Evolutionary conservation across 2,797 vertebrate species (phyloP).

Genomic region (Chelon labrosus): DNA sequence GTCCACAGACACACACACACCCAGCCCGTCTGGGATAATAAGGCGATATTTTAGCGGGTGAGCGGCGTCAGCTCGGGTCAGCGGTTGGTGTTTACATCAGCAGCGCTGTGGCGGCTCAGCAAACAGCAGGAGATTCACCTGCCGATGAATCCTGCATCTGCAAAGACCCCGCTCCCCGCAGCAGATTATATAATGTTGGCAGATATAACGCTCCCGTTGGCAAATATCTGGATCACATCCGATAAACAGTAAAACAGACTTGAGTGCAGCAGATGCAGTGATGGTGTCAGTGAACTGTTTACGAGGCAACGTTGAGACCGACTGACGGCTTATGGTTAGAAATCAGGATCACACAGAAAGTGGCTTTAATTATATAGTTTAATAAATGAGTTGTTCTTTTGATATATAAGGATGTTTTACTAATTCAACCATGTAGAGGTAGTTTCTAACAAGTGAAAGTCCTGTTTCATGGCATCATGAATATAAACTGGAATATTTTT

Average conservation of each 20-base stretch:
- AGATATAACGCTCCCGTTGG: neutral
- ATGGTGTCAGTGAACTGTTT: neutral
- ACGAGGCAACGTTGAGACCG: neutral
- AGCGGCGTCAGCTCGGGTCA: constrained; percentile 16
- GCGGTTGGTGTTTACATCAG: constrained; percentile 50
- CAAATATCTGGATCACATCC: neutral
- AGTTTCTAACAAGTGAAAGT: too few species aligned
- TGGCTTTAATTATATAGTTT: too few species aligned
- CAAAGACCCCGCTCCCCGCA: neutral
- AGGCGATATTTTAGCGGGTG: constrained; percentile 1
- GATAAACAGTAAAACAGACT: neutral
- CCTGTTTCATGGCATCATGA: too few species aligned
- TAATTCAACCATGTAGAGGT: too few species aligned
- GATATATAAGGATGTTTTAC: too few species aligned
- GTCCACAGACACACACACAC: constrained; percentile 36
- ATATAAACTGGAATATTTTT: too few species aligned
- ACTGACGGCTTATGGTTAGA: too few species aligned
- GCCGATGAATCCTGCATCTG: neutral
- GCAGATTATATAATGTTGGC: neutral
- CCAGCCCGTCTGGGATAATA: constrained; percentile 28
- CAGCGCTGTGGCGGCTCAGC: constrained; percentile 28
- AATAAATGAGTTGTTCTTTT: too few species aligned
- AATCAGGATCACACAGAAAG: too few species aligned
- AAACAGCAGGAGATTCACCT: constrained; percentile 30
- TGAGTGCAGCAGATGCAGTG: neutral